Base-by-base conservation (phyloP, 2,113 vertebrate genomes). In the Nyctibius bracteatus region DNA sequence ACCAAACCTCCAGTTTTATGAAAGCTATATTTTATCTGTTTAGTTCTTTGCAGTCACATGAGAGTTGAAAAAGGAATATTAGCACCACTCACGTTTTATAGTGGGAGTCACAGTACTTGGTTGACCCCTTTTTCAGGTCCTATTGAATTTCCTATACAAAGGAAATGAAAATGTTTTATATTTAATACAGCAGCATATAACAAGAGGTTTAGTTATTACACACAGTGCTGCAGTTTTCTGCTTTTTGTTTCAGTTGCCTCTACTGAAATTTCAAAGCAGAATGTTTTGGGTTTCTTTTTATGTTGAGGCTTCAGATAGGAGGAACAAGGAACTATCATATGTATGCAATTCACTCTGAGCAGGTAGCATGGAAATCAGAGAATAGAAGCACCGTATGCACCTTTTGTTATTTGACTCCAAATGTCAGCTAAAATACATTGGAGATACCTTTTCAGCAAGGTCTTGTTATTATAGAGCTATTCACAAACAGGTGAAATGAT, bases 21-120 rank as follows among this genome's bases (percentile, higher is more conserved):
- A 98, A 98, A 98, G 97, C 97, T 96, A 98, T 98, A 98, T 98
- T 98, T 98, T 98, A 98, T 98, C 97, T 98, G 94, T 98, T 98
- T 98, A 94, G 92, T 97, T 97, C 96, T 97, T 97, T 97, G 85
- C 96, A 96, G 94, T 95, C 95, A 90, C 97, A 91, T 23, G 87
- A 98, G 97, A 97, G 93, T 96, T 98, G 94, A 96, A 97, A 97
- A 95, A 96, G 77, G 97, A 97, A 97, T 97, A 98, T 98, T 98
- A 98, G 93, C 97, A 96, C 97, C 93, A 97, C 89, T 98, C 97
- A 97, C 94, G 14, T 98, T 98, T 98, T 98, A 98, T 97, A 96
- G 97, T 91, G 93, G 92, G 90, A 98, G 97, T 98, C 96, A 96
- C 88, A 92, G 86, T 91, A 97, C 94, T 98, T 97, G 94, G 92